Conservation (phyloP, 53 echinoderm and acorn worm species). For the Pentamera pediparva region DNA sequence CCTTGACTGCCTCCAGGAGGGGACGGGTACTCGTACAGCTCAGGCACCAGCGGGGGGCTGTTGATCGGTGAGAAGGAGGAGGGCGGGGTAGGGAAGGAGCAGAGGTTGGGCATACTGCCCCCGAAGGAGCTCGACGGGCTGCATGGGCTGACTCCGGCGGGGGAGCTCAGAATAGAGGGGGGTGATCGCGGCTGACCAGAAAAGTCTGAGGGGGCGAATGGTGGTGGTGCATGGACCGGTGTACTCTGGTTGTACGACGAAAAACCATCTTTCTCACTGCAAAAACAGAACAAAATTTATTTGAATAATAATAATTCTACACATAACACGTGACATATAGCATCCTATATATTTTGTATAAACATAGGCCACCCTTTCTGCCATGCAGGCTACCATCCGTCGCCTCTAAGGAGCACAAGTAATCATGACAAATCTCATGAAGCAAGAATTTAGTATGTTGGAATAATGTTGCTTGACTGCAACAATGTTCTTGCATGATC, state of each 20-base stretch:
- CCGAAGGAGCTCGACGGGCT: slow-evolving; percentile 52
- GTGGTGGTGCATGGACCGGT: too few relatives aligned
- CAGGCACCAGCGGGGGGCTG: background rate
- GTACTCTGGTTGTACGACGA: slow-evolving; percentile 29
- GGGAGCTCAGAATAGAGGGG: slow-evolving; percentile 31
- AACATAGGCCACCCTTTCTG: too few relatives aligned
- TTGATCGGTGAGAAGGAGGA: slow-evolving; percentile 21
- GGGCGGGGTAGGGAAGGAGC: slow-evolving; percentile 26
- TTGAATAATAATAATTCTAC: background rate
- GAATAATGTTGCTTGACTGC: too few relatives aligned
- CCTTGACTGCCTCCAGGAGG: background rate
- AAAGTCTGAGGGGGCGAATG: slow-evolving; percentile 3
- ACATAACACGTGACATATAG: too few relatives aligned
- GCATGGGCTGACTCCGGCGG: slow-evolving; percentile 27
- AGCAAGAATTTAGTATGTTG: too few relatives aligned
- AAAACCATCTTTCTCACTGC: slow-evolving; percentile 34
- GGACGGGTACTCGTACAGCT: background rate
- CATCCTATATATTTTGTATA: too few relatives aligned
- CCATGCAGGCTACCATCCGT: too few relatives aligned
- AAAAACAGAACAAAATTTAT: background rate
- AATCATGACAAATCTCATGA: too few relatives aligned
- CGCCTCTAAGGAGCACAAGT: too few relatives aligned
- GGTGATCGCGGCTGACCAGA: slow-evolving; percentile 34
- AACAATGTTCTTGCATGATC: too few relatives aligned
- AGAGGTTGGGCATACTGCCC: slow-evolving; percentile 79